Percentiles rank a stretch among this genome's conserved stretches.
Conservation (phyloP, 92 coral and sea anemone species). For the Desmophyllum pertusum region DNA sequence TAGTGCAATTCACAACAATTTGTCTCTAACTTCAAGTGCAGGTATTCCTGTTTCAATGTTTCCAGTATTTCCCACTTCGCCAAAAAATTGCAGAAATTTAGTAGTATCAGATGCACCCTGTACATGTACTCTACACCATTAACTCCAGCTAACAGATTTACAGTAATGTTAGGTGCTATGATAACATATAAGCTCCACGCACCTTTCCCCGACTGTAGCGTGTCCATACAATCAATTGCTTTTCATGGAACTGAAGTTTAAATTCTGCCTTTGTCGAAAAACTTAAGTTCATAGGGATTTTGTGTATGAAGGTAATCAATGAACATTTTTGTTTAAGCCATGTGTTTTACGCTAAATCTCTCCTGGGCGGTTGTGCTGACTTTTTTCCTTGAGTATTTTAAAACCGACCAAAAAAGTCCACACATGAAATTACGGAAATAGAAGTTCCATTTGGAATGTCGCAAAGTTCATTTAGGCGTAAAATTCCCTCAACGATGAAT, state of each 20-base stretch:
- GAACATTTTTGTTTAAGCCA: conserved; percentile 65
- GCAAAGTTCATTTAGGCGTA: conserved; percentile 32
- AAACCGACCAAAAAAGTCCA: conserved; percentile 20
- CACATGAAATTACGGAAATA: conserved; percentile 20
- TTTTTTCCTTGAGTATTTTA: conserved; percentile 51
- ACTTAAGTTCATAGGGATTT: conserved; percentile 53
- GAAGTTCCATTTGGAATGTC: conserved; percentile 54
- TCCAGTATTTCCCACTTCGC: conserved; percentile 40
- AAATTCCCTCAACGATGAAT: conserved; percentile 33
- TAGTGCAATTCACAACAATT: conserved; percentile 55
- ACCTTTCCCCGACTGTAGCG: conserved; percentile 62
- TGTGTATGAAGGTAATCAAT: conserved; percentile 47
- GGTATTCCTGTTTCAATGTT: conserved; percentile 54
- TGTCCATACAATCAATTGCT: conserved; percentile 57
- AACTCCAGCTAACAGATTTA: conserved; percentile 55
- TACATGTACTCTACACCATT: conserved; percentile 48
- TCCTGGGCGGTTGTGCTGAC: conserved; percentile 43
- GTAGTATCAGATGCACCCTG: no score
- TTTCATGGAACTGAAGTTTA: conserved; percentile 60
- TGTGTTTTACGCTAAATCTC: conserved; percentile 53
- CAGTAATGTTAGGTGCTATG: conserved; percentile 61
- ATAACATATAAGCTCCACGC: conserved; percentile 53
- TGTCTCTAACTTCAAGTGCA: conserved; percentile 41
- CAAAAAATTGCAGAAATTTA: conserved; percentile 48
- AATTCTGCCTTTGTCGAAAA: conserved; percentile 60